Base-by-base conservation (phyloP, 2,888 invertebrate genomes). In the Subacronicta megacephala region DNA sequence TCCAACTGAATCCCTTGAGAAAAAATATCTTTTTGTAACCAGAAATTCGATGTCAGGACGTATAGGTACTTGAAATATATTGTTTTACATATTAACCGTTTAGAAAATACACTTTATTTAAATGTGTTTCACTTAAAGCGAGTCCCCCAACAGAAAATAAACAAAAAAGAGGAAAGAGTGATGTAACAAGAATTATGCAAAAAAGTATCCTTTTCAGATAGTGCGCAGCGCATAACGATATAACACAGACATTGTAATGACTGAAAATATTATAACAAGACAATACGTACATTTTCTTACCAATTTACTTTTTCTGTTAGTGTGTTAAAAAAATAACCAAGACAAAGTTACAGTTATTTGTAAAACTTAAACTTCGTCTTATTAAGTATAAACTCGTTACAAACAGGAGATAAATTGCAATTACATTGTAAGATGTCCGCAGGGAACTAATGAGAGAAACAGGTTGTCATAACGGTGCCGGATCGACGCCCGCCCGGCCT, bases 401-500 rank as follows among this genome's bases (percentile, higher is more conserved):
- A 45, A 55, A 29, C 47, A 50, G 47, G 57, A 62, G 53, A 64
- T 64, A 64, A 68, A 74, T 74, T 51, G 60, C 61, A 58, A 64
- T 68, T 54, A 66, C 56, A 62, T 66, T 62, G 56, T 58, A 59
- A 68, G 68, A 75, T 61, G 55, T 73, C 47, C 64, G 60, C 59
- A 56, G 62, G 60, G 62, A 62, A 56, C 65, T 77, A 69, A 77
- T 74, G 74, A 65, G 57, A 62, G 49, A 67, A 82, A 82, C 82
- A 75, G 82, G 82, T 82, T 80, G 69, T 60, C 45, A 64, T 82
- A 84, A 82, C 82, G 82, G 82, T 80, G 74, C 64, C 57, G 49
- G 77, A 78, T 81, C 78, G 79, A 78, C 72, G 82, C 64, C 78
- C 80, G 80, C 42, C 40, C 60, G 72, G 70, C 66, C 57, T 69